Conservation (phyloP, 2,888 invertebrate species). For the Parelbella ahira region DNA sequence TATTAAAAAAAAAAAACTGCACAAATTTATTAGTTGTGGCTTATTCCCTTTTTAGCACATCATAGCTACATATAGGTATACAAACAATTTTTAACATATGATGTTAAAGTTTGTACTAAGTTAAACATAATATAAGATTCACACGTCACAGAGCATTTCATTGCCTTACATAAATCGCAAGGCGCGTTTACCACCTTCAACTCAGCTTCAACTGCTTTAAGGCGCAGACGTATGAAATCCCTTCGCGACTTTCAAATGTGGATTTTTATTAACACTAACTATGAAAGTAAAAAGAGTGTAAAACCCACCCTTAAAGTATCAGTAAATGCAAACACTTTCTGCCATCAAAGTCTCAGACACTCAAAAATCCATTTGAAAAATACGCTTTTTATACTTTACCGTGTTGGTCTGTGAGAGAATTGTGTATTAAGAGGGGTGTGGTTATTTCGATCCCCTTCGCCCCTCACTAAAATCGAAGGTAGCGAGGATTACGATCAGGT, state of each 20-base stretch:
- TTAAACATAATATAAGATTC: neutral
- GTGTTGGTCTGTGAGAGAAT: slow-evolving; percentile 47
- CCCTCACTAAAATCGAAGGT: slow-evolving; percentile 45
- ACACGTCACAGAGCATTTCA: slow-evolving; percentile 12
- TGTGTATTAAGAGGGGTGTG: slow-evolving; percentile 52
- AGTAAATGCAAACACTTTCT: slow-evolving; percentile 72
- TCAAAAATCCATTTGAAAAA: slow-evolving; percentile 80
- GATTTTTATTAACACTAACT: slow-evolving; percentile 63
- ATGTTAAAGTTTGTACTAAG: too few species aligned
- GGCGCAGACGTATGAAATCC: neutral
- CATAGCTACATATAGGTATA: too few species aligned
- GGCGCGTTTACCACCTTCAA: slow-evolving; percentile 31
- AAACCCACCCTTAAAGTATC: slow-evolving; percentile 54
- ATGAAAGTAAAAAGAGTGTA: slow-evolving; percentile 68
- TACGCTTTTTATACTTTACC: slow-evolving; percentile 61
- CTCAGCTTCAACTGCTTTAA: slow-evolving; percentile 8
- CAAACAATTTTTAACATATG: too few species aligned
- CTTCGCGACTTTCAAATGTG: slow-evolving; percentile 57
- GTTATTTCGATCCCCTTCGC: slow-evolving; percentile 45
- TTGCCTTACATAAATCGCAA: slow-evolving; percentile 35
- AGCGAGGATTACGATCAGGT: slow-evolving; percentile 51
- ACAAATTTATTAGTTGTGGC: too few species aligned
- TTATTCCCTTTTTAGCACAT: too few species aligned
- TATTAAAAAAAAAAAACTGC: too few species aligned
- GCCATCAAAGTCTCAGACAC: slow-evolving; percentile 73